Percentiles rank a stretch among this genome's conserved stretches.
These are phyloP conservation scores for Agrochola lychnidis DNA, from an alignment of 2,888 invertebrate species.

Conservation along the genomic window DNA sequence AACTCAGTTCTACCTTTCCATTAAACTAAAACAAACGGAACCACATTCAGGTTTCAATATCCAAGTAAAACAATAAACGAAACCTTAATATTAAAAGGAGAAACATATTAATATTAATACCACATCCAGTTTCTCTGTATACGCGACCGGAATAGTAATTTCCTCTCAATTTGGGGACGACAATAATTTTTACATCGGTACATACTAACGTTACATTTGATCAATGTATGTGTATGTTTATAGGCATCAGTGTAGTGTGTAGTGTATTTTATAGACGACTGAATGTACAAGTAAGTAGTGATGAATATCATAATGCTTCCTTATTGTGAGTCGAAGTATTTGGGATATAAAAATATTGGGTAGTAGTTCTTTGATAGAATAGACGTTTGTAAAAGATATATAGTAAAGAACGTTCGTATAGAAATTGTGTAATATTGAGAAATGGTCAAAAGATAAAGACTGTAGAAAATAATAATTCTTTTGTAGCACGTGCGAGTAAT, in stretches of 20 bases:
- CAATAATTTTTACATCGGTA: conserved; percentile 77
- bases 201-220: conserved; percentile 49
- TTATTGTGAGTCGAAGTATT: conserved; percentile 45
- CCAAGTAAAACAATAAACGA: conserved; percentile 67
- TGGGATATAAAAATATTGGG: conserved; percentile 28
- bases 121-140: conserved; percentile 70
- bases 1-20: neutral
- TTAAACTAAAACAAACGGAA: conserved; percentile 2
- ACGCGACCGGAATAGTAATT: conserved; percentile 82
- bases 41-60: conserved; percentile 40
- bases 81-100: conserved; percentile 69
- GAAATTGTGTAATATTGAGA: conserved; percentile 22
- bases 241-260: conserved; percentile 44
- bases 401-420: neutral
- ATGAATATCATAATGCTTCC: conserved; percentile 51
- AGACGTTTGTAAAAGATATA: neutral
- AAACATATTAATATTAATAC: conserved; percentile 73
- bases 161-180: conserved; percentile 78
- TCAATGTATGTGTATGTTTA: conserved; percentile 56
- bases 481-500: neutral
- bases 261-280: conserved; percentile 54
- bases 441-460: conserved; percentile 6
- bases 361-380: conserved; percentile 8
- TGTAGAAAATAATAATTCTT: conserved; percentile 6
- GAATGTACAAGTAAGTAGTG: conserved; percentile 46